These are phyloP conservation scores for Austrolebias charrua DNA, from an alignment of 2,797 vertebrate species.

Conservation along the genomic window DNA sequence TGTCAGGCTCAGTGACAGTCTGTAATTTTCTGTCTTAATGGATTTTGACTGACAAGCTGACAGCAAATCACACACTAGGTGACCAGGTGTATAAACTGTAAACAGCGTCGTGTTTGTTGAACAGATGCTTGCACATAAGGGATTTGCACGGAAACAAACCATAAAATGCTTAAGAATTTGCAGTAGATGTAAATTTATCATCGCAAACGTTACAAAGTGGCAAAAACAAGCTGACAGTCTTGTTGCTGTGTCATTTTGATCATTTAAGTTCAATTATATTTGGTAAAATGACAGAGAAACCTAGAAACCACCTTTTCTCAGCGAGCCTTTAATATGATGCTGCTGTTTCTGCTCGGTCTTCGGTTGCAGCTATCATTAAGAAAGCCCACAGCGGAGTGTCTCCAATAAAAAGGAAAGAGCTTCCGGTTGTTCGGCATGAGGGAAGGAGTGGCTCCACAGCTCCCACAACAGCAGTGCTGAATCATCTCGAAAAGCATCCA, in stretches of 20 bases:
- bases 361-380: constrained; percentile 45
- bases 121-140: constrained; percentile 57
- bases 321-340: constrained; percentile 22
- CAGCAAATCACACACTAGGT: constrained; percentile 61
- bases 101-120: constrained; percentile 47
- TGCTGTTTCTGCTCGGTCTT: constrained; percentile 35
- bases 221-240: constrained; percentile 43
- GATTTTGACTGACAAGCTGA: constrained; percentile 64
- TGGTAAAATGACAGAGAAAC: constrained; percentile 24
- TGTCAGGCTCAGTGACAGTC: constrained; percentile 38
- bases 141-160: constrained; percentile 43
- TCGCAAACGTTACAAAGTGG: constrained; percentile 32
- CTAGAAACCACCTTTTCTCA: constrained; percentile 15
- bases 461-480: constrained; percentile 57
- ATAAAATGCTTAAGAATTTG: constrained; percentile 52
- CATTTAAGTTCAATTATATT: constrained; percentile 17
- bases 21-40: constrained; percentile 42
- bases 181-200: constrained; percentile 46
- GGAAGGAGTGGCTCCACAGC: constrained; percentile 29
- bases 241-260: constrained; percentile 41
- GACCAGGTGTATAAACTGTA: constrained; percentile 61
- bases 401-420: constrained; percentile 47
- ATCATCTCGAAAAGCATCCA: constrained; percentile 55
- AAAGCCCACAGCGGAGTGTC: constrained; percentile 42
- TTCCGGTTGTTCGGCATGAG: constrained; percentile 42